Percentiles rank a stretch among this genome's conserved stretches.
phyloP scores from a whole-genome alignment of 2,888 invertebrate species.

The Anodontia alba region DNA sequence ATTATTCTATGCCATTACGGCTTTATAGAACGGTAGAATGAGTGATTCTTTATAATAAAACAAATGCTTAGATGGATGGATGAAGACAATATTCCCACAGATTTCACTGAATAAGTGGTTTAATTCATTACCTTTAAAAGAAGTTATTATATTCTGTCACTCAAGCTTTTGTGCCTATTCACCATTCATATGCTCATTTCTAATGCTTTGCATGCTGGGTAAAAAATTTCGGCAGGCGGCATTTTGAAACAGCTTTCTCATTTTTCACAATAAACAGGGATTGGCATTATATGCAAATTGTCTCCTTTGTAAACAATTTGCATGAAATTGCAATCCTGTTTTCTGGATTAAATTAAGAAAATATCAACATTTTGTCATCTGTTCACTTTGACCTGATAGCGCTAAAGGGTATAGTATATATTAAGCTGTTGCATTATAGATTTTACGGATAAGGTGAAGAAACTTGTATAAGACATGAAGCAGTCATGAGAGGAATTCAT shows the following conservation, averaged over 20 bases:
- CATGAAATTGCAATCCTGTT: too few species aligned
- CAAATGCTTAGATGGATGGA: constrained; percentile 14
- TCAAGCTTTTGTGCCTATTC: neutral
- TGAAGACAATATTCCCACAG: neutral
- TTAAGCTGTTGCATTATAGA: constrained; percentile 9
- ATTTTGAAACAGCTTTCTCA: too few species aligned
- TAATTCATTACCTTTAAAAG: neutral
- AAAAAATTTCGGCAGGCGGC: too few species aligned
- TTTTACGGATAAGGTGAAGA: neutral
- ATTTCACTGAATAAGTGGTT: neutral
- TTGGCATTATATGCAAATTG: too few species aligned
- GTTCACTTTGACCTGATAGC: too few species aligned
- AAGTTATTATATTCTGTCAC: neutral
- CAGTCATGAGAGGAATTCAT: too few species aligned
- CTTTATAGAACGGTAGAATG: neutral
- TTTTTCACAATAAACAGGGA: too few species aligned
- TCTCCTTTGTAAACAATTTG: too few species aligned
- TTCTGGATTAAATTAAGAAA: too few species aligned
- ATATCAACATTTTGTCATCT: too few species aligned
- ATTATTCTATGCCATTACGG: constrained; percentile 10
- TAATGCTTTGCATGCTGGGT: too few species aligned
- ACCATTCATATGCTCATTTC: neutral
- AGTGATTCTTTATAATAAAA: constrained; percentile 3
- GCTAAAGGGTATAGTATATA: neutral
- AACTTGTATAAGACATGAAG: too few species aligned